Base-by-base conservation (phyloP, 2,113 vertebrate species). In the Hippocampus mohnikei region DNA sequence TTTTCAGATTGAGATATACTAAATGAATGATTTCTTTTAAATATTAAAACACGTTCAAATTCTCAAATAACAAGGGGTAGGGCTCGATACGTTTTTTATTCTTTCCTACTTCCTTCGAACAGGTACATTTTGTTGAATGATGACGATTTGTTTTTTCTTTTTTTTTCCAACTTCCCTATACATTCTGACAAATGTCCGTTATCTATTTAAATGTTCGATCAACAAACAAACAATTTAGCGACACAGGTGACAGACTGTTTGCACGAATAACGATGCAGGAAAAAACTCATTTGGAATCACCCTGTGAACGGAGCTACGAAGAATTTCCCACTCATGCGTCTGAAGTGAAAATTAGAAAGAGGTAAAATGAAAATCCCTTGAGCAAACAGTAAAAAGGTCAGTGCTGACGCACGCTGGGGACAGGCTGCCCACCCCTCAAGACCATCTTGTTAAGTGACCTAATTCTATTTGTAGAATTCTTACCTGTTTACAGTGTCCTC, bases 371-470 rank as follows among this genome's bases (percentile, higher is more conserved):
- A 64, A 89, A 92, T 89, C 88, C 88, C 83, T 90, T 93, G 20
- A 88, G 86, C 84, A 93, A 92, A 92, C 92, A 93, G 86, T 74
- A 90, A 86, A 91, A 91, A 90, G 89, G 88, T 91, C 91, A 91
- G 87, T 84, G 86, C 91, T 93, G 92, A 93, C 91, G 92, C 88
- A 88, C 76, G 77, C 74, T 21, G 69, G 76, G 86, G 77, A 71
- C 81, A 79, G 81, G 70, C 74, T 25, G 82, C 69, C 74, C 77
- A 88, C 33, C 87, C 84, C 77, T 84, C 67, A 79, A 82, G 79
- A 88, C 90, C 76, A 77, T 87, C 88, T 87, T 83, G 82, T 86
- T 89, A 88, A 89, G 88, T 85, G 76, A 74, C 70, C 65, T 73
- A 73, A 73, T 86, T 84, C 89, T 92, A 93, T 92, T 91, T 92